Percentiles rank a stretch among this genome's conserved stretches.
Evolutionary conservation across 2,888 invertebrate genomes (phyloP).

Genomic region (Sericinus montela): DNA sequence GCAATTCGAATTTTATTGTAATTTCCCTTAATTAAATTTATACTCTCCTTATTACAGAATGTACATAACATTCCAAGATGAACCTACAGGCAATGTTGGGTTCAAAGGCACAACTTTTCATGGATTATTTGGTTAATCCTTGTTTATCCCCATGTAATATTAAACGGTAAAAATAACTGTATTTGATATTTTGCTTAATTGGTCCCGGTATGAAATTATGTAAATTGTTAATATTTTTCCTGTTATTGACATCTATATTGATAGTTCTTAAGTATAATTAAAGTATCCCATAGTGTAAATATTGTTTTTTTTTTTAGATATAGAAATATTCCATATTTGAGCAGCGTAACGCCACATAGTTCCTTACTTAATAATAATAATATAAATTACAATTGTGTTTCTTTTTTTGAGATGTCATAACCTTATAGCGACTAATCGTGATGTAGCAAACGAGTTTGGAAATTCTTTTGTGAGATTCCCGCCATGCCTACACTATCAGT

Average conservation of each 20-base stretch:
- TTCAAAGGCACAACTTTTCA: slow-evolving; percentile 84
- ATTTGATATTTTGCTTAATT: background rate
- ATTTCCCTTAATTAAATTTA: too few species aligned
- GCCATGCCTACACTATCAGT: too few species aligned
- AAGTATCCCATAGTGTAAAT: background rate
- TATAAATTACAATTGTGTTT: too few species aligned
- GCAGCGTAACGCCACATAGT: too few species aligned
- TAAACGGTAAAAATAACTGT: slow-evolving; percentile 1
- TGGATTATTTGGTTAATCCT: slow-evolving; percentile 68
- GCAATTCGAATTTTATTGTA: too few species aligned
- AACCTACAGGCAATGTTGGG: slow-evolving; percentile 79
- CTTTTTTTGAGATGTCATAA: too few species aligned
- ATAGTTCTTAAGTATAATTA: background rate
- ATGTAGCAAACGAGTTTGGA: too few species aligned
- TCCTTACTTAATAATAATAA: too few species aligned
- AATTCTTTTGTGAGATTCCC: too few species aligned
- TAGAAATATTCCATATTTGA: too few species aligned
- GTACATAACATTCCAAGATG: slow-evolving; percentile 82
- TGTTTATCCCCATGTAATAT: background rate
- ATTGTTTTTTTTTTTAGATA: background rate
- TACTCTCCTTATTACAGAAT: slow-evolving; percentile 68
- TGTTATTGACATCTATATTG: background rate
- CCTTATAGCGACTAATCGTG: too few species aligned
- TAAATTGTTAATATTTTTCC: background rate
- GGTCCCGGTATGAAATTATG: background rate